Evolutionary conservation across 1,140 invertebrate genomes (phyloP).

Genomic region (Drosophila pandora): DNA sequence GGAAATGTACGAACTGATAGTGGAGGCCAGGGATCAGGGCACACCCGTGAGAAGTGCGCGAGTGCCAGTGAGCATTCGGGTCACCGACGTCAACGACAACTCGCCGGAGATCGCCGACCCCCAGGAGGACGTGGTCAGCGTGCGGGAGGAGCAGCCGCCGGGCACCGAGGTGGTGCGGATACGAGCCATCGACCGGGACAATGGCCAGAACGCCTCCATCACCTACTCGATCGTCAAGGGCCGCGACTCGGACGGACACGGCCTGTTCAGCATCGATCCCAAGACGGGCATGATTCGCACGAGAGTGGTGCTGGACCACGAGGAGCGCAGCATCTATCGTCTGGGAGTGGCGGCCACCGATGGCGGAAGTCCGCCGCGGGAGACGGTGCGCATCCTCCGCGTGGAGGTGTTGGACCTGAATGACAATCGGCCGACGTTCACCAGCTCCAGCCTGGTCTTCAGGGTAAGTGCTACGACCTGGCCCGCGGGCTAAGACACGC

Average conservation of each 20-base stretch:
- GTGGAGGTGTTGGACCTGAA: slow-evolving; percentile 96
- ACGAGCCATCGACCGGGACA: slow-evolving; percentile 93
- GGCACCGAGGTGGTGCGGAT: slow-evolving; percentile 93
- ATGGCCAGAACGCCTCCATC: slow-evolving; percentile 94
- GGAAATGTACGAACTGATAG: slow-evolving; percentile 90
- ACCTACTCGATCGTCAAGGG: slow-evolving; percentile 94
- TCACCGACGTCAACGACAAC: slow-evolving; percentile 96
- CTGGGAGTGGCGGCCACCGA: slow-evolving; percentile 94
- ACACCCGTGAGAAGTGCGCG: slow-evolving; percentile 89
- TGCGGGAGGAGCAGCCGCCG: slow-evolving; percentile 93
- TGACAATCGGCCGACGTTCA: slow-evolving; percentile 95
- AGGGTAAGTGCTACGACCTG: slow-evolving; percentile 86
- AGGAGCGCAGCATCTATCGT: slow-evolving; percentile 93
- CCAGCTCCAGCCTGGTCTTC: slow-evolving; percentile 94
- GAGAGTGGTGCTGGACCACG: slow-evolving; percentile 93
- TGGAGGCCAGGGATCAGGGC: slow-evolving; percentile 94
- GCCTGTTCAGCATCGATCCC: slow-evolving; percentile 93
- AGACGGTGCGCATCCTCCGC: slow-evolving; percentile 91
- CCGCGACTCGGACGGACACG: slow-evolving; percentile 92
- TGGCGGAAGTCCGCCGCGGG: slow-evolving; percentile 91
- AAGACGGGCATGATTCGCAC: slow-evolving; percentile 94
- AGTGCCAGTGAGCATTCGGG: slow-evolving; percentile 89
- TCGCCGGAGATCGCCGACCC: slow-evolving; percentile 94
- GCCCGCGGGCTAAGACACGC: slow-evolving; percentile 14
- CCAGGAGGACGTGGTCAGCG: slow-evolving; percentile 93